Conservation (phyloP, 2,888 invertebrate genomes). For the Euzophera pinguis region DNA sequence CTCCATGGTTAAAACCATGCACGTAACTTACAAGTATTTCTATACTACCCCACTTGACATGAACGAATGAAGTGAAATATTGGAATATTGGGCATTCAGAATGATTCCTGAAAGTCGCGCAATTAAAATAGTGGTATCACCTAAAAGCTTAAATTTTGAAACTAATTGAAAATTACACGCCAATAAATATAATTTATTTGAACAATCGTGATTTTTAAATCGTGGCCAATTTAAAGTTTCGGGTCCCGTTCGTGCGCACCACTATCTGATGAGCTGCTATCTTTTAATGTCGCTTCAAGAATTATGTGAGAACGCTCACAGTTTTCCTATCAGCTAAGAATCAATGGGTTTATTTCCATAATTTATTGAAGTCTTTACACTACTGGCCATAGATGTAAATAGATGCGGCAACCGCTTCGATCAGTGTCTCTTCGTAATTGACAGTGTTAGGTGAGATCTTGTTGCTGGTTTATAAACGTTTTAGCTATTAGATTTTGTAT, state of each 20-base stretch:
- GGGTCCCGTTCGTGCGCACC: constrained; percentile 42
- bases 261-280: constrained; percentile 53
- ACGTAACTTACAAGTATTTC: too few species aligned
- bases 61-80: too few species aligned
- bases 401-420: background rate
- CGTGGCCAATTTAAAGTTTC: constrained; percentile 61
- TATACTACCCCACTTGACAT: too few species aligned
- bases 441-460: too few species aligned
- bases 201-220: constrained; percentile 44
- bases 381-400: background rate
- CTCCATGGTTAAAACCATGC: too few species aligned
- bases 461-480: too few species aligned
- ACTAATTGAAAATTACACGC: background rate
- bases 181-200: background rate
- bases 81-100: too few species aligned
- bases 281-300: constrained; percentile 44
- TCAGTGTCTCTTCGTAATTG: too few species aligned
- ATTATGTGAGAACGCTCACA: constrained; percentile 61
- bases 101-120: too few species aligned
- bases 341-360: constrained; percentile 31
- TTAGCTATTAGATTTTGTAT: too few species aligned
- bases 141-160: background rate
- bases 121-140: background rate
- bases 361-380: constrained; percentile 18
- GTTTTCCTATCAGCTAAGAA: constrained; percentile 26